Conservation (phyloP, 2,113 vertebrate genomes). For the Montifringilla adamsi region DNA sequence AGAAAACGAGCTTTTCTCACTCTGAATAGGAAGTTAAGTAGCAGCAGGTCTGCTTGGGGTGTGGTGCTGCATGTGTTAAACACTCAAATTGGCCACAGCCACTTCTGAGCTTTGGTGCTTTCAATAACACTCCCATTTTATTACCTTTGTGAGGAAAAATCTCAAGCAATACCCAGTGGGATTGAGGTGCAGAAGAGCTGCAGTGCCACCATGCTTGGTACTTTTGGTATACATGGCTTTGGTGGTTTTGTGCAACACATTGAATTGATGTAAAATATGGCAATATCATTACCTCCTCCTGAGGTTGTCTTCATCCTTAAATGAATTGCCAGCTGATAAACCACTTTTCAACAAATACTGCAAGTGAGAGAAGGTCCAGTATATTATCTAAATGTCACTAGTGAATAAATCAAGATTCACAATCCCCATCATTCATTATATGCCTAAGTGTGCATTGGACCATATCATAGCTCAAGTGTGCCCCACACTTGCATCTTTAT, state of each 20-base stretch:
- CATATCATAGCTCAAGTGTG: too few species aligned
- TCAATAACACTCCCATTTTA: background rate
- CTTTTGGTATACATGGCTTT: background rate
- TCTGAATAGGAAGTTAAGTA: background rate
- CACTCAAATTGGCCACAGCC: background rate
- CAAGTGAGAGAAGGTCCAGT: background rate
- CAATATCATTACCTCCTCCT: background rate
- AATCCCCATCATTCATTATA: background rate
- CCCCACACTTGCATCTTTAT: background rate
- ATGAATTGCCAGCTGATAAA: background rate
- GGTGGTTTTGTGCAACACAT: background rate
- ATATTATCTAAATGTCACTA: background rate
- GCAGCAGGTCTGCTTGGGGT: background rate
- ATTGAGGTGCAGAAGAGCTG: background rate
- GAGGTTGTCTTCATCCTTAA: background rate
- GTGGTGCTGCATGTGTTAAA: fast-evolving
- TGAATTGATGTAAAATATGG: background rate
- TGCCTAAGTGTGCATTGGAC: background rate
- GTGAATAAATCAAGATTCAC: background rate
- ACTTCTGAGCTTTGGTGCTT: background rate
- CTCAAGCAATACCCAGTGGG: background rate
- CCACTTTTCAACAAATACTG: background rate
- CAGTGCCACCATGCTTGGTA: background rate
- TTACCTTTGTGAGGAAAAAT: background rate
- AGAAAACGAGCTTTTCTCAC: background rate